Percentiles rank a stretch among this genome's conserved stretches.
These are phyloP conservation scores for Acyrthosiphon pisum DNA, from an alignment of 1,140 invertebrate species.

Conservation along the genomic window DNA sequence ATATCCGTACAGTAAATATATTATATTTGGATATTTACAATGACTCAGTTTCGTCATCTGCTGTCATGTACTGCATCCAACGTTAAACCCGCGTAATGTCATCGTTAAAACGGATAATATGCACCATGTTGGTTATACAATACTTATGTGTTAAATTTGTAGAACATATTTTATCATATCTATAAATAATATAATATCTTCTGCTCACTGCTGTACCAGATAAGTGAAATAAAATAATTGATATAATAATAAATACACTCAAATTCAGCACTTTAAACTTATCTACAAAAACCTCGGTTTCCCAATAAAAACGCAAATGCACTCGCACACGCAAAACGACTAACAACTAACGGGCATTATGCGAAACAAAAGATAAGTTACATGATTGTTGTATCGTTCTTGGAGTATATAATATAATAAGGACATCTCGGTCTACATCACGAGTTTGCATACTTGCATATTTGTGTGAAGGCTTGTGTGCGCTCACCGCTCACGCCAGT, in stretches of 20 bases:
- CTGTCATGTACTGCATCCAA: background rate
- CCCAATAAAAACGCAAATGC: background rate
- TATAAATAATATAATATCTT: background rate
- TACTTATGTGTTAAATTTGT: background rate
- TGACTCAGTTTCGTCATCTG: background rate
- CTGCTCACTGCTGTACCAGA: background rate
- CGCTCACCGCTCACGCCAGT: too few species aligned
- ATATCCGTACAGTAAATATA: background rate
- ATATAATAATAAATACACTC: background rate
- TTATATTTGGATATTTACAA: background rate
- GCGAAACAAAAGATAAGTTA: background rate
- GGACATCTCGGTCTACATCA: background rate
- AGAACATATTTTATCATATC: background rate
- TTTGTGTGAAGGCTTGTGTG: background rate
- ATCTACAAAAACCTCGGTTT: background rate
- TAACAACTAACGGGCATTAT: background rate
- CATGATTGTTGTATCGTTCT: background rate
- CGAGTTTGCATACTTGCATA: background rate
- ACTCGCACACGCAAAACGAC: background rate
- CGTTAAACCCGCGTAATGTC: background rate
- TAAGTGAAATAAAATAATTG: background rate
- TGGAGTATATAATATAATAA: background rate
- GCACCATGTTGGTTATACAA: background rate
- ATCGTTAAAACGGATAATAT: background rate
- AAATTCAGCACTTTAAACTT: background rate